phyloP scores from a whole-genome alignment of 23 tunicate species.

The Ciona savignyi region DNA sequence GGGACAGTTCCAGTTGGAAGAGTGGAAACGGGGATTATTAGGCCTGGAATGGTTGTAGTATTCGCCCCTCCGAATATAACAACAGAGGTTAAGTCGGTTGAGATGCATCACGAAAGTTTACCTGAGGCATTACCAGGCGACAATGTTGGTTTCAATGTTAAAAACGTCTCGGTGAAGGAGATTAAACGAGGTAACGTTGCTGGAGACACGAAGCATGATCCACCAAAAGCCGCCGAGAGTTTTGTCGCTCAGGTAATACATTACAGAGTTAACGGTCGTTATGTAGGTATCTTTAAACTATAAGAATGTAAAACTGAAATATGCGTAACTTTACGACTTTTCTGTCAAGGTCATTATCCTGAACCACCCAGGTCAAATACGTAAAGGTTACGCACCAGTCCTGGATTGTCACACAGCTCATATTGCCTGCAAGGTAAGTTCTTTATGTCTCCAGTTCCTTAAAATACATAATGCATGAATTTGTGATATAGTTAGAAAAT shows the following conservation, averaged over 20 bases:
- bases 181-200: constrained; percentile 53
- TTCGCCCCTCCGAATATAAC: constrained; percentile 32
- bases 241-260: constrained; percentile 45
- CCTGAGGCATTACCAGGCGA: constrained; percentile 44
- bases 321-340: too few species aligned
- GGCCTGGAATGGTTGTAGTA: constrained; percentile 44
- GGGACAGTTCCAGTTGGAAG: constrained; percentile 75
- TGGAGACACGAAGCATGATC: constrained; percentile 39
- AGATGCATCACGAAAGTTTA: constrained; percentile 49
- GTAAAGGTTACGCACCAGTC: constrained; percentile 35
- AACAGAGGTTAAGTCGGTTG: constrained; percentile 50
- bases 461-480: too few species aligned
- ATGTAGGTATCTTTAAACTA: too few species aligned
- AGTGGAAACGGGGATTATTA: constrained; percentile 59
- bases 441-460: too few species aligned
- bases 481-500: too few species aligned
- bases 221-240: constrained; percentile 22
- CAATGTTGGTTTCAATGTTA: constrained; percentile 20
- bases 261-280: too few species aligned
- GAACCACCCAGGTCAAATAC: constrained; percentile 48
- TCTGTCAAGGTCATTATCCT: constrained; percentile 7
- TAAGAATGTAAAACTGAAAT: too few species aligned
- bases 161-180: constrained; percentile 42
- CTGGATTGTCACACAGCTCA: constrained; percentile 54
- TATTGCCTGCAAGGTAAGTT: constrained; percentile 45